Percentiles rank a stretch among this genome's conserved stretches.
These are phyloP conservation scores for Emmelina monodactyla DNA, from an alignment of 2,888 invertebrate genomes.

Conservation along the genomic window DNA sequence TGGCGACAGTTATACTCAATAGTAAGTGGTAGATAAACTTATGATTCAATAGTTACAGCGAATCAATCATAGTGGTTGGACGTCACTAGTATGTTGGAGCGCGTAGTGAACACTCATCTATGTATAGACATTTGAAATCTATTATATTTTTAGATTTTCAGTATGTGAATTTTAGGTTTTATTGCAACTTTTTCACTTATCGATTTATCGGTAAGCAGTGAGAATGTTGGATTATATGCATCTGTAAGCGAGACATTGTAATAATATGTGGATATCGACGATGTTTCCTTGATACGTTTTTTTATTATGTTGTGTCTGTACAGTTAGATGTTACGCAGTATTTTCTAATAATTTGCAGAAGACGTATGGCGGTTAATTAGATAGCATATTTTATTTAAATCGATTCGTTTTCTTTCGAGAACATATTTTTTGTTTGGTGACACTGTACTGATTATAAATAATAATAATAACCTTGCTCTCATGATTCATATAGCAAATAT, in stretches of 20 bases:
- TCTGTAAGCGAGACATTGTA: constrained; percentile 49
- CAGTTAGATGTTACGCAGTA: constrained; percentile 58
- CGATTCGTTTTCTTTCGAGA: constrained; percentile 55
- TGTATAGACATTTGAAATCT: constrained; percentile 65
- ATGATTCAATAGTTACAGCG: too few relatives aligned
- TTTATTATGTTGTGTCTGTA: constrained; percentile 47
- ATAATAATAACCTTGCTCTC: constrained; percentile 47
- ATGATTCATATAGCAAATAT: constrained; percentile 35
- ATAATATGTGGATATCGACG: constrained; percentile 41
- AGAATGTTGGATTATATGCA: constrained; percentile 50
- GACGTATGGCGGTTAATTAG: constrained; percentile 53
- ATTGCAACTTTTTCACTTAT: constrained; percentile 60
- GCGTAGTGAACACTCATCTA: constrained; percentile 58
- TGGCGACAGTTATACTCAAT: too few relatives aligned
- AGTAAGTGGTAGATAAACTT: too few relatives aligned
- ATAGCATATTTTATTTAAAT: constrained; percentile 61
- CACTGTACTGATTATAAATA: constrained; percentile 35
- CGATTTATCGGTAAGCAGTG: constrained; percentile 50
- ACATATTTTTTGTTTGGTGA: constrained; percentile 47
- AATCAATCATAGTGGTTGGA: too few relatives aligned
- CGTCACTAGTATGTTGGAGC: too few relatives aligned
- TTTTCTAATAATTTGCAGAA: constrained; percentile 46
- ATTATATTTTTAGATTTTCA: constrained; percentile 65
- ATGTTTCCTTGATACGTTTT: constrained; percentile 42
- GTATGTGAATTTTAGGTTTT: constrained; percentile 61